Base-by-base conservation (phyloP, 2,888 invertebrate species). In the Itoplectis maculator region DNA sequence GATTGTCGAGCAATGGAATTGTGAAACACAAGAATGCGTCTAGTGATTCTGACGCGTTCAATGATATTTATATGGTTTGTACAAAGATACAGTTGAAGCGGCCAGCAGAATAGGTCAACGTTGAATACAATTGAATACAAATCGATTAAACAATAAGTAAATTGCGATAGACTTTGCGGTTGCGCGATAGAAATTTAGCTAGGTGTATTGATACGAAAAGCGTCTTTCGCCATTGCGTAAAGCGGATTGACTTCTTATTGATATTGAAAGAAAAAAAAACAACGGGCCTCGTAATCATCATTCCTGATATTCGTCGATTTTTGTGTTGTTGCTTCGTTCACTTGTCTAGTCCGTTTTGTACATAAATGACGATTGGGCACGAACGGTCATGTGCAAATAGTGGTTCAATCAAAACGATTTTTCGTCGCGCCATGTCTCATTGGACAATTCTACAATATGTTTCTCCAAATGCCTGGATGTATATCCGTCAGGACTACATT, bases 331-430 rank as follows among this genome's bases (percentile, higher is more conserved):
- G 15, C 35, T 54, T 70, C 29, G 54, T 83, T 78, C 68, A 54
- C 59, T 79, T 68, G 81, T 81, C 84, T 84, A 84, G 84, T 84
- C 81, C 63, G 15, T 63, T 54, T 18, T 66, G 79, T 54, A 54
- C 63, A 76, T 81, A 80, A 65, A 80, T 47, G 51, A 75, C 59
- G 49, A 66, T 75, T 29, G 40, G 18, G 51, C 40, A 20, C 51
- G 49, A 79, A 61, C 20, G 51, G 18, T 54, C 47, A 29, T 6
- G 18, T 49, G 13, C 47, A 15, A 18, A 29, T 29, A 47, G 75
- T 80, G 49, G 29, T 65, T 80, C 70, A 45, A 69, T 61, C 35
- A 3, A 18, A n/a, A 54, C n/a, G 23, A 42, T 66, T 42, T 29
- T 7, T 56, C 35, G 45, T 11, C 35, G 45, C 5, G 56, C 9